Percentiles rank a stretch among this genome's conserved stretches.
Conservation (phyloP, 2,113 vertebrate species). For the Otus sunia region DNA sequence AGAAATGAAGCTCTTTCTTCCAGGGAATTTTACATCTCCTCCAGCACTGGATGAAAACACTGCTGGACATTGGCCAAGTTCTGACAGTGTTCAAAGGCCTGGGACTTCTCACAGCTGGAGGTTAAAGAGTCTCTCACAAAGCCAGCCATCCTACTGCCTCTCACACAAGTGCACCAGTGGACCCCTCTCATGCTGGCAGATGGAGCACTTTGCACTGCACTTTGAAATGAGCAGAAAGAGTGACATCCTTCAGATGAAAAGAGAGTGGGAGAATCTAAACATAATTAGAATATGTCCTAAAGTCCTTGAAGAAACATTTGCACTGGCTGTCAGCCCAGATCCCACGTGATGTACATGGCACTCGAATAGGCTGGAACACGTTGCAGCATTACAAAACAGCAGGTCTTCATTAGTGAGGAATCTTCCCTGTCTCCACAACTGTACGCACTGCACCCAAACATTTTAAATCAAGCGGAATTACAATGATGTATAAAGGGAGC, state of each 20-base stretch:
- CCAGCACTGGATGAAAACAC: slow-evolving; percentile 23
- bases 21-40: neutral
- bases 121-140: slow-evolving; percentile 31
- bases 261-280: slow-evolving; percentile 48
- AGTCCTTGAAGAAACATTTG: slow-evolving; percentile 65
- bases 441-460: neutral
- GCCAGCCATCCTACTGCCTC: slow-evolving; percentile 12
- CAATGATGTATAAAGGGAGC: neutral
- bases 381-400: slow-evolving; percentile 48
- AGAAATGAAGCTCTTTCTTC: neutral
- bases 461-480: slow-evolving; percentile 9
- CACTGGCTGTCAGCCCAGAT: slow-evolving; percentile 54
- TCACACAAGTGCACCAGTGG: neutral
- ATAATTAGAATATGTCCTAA: slow-evolving; percentile 64
- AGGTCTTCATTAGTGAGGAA: slow-evolving; percentile 51
- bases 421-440: slow-evolving; percentile 26
- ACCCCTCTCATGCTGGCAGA: slow-evolving; percentile 43
- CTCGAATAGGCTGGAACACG: slow-evolving; percentile 45
- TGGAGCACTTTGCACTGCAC: neutral
- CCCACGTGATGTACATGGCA: slow-evolving; percentile 40
- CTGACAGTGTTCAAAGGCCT: slow-evolving; percentile 40
- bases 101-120: slow-evolving; percentile 43
- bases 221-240: slow-evolving; percentile 48
- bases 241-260: slow-evolving; percentile 26
- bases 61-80: slow-evolving; percentile 30